Base-by-base conservation (phyloP, 1,140 invertebrate species). In the Tetramorium parvispinum region DNA sequence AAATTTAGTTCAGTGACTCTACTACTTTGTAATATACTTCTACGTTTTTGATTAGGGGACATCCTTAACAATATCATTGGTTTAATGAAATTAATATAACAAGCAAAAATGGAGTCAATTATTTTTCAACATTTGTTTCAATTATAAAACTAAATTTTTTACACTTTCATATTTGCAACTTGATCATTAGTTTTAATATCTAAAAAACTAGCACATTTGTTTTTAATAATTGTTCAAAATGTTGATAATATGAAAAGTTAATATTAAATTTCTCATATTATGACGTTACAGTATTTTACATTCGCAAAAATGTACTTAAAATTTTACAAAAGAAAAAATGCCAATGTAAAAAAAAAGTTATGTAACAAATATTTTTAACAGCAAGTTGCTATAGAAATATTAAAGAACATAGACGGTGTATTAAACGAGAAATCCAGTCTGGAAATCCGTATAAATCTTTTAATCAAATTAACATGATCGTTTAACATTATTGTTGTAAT, bases 401-500 rank as follows among this genome's bases (percentile, higher is more conserved):
- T 32, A 53, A 32, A 40, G 27, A 24, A 49, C 13, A 7, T 40
- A 16, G n/a, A 79, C n/a, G 11, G 46, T 76, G 40, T 49, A 68
- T 8, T 71, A 66, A 71, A 55, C 11, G 21, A 49, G n/a, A n/a
- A 75, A 57, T 61, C 57, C 43, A 79, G 21, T 86, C 27, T 53
- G 75, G 51, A 32, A 79, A 86, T 61, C 18, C 13, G 59, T 51
- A 71, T 85, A 76, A 7, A 43, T 83, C 55, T 89, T 81, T 91
- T 90, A 89, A 91, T 89, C 70, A 90, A 86, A 85, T 77, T 77
- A 91, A 90, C 88, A 91, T 71, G 77, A 85, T 87, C 75, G 46
- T 63, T 82, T 83, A 79, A 81, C 86, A 76, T 57, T 55, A 75
- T 3, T 32, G 55, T 86, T 51, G 63, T 55, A 63, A 79, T 73